These are phyloP conservation scores for Tetrao urogallus DNA, from an alignment of 2,113 vertebrate species.

Conservation along the genomic window DNA sequence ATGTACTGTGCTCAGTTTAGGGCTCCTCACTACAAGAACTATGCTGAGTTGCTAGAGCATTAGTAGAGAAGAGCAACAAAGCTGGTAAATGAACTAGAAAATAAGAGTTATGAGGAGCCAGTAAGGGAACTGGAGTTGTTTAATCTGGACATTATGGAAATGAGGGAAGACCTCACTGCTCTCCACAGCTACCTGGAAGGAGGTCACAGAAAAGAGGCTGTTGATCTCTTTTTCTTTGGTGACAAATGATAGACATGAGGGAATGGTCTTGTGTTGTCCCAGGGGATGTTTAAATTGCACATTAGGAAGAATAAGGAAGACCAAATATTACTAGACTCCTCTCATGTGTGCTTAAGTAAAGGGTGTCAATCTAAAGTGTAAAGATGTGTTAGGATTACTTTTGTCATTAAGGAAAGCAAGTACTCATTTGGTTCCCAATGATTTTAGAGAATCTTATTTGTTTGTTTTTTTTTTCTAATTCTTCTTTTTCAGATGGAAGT, in stretches of 20 bases:
- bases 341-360: neutral
- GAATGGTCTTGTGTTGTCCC: neutral
- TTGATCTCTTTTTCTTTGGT: neutral
- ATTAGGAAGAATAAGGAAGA: neutral
- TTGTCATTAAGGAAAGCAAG: neutral
- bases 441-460: neutral
- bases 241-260: neutral
- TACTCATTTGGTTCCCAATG: neutral
- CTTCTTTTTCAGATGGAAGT: conserved; percentile 71
- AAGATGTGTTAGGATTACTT: neutral
- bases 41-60: neutral
- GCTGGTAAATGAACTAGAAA: neutral
- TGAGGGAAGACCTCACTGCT: neutral
- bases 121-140: neutral
- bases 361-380: neutral
- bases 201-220: neutral
- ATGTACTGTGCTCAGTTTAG: neutral
- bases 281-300: neutral
- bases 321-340: rapidly evolving
- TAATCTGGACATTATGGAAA: neutral
- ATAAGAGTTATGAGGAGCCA: neutral
- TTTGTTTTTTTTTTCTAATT: neutral
- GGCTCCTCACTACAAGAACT: neutral
- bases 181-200: neutral
- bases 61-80: neutral